These are phyloP conservation scores for Anastrepha ludens DNA, from an alignment of 1,140 invertebrate genomes.

Conservation along the genomic window DNA sequence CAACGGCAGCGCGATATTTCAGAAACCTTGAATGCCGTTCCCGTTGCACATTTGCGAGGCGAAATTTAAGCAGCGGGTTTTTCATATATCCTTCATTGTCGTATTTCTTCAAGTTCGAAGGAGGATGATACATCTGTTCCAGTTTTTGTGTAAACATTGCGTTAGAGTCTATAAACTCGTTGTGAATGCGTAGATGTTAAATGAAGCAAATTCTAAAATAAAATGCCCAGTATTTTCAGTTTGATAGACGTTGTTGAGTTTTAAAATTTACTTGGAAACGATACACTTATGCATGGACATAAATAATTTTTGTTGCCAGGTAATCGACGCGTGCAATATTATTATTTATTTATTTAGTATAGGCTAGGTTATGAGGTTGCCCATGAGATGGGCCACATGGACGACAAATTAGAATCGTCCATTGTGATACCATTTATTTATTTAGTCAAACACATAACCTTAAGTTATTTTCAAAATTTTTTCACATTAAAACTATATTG, in stretches of 20 bases:
- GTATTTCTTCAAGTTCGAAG: slow-evolving; percentile 68
- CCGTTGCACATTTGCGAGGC: slow-evolving; percentile 67
- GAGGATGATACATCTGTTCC: slow-evolving; percentile 68
- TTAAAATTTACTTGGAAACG: slow-evolving; percentile 29
- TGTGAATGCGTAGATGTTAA: neutral
- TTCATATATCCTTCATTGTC: slow-evolving; percentile 73
- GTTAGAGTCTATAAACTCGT: neutral
- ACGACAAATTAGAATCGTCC: too few species aligned
- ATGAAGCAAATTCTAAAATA: neutral
- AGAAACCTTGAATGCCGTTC: slow-evolving; percentile 67
- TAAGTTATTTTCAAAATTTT: too few species aligned
- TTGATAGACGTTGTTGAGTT: slow-evolving; percentile 24
- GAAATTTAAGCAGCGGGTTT: slow-evolving; percentile 70
- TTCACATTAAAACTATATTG: too few species aligned
- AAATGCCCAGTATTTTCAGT: neutral
- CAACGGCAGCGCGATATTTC: slow-evolving; percentile 67
- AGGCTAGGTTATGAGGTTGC: too few species aligned
- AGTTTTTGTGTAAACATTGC: slow-evolving; percentile 58
- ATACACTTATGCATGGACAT: neutral
- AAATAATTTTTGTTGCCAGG: neutral
- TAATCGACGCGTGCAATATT: neutral
- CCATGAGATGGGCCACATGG: too few species aligned
- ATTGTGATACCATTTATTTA: too few species aligned
- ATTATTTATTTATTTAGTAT: too few species aligned
- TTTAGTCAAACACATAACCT: too few species aligned